Base-by-base conservation (phyloP, 2,888 invertebrate genomes). In the Aethes cnicana region DNA sequence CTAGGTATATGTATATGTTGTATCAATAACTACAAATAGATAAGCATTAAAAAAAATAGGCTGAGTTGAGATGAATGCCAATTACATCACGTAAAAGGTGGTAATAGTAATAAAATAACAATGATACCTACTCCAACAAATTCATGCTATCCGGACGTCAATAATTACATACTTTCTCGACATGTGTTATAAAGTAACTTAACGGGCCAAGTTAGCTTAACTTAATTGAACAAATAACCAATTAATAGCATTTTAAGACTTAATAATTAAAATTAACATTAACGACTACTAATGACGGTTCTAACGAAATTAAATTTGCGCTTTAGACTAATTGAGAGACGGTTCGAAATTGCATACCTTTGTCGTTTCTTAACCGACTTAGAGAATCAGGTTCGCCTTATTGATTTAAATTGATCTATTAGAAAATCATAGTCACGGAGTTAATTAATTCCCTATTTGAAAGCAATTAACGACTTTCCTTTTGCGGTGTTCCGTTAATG, bases 391-490 rank as follows among this genome's bases (percentile, higher is more conserved):
- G 37, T 39, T 44, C 5, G 35, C 4, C n/a, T 11, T 9, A 30
- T 20, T 25, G 33, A 52, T 26, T 52, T 25, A 30, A 23, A 39
- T 33, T 46, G 26, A 44, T 37, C n/a, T 6, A 39, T 52, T 26
- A 39, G 32, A 33, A 20, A 37, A 46, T 33, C 32, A 46, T 16
- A 26, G 30, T n/a, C 14, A 39, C 23, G n/a, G 23, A 30, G 30
- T 17, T 11, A 25, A 46, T 52, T 33, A 46, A 39, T 39, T 39
- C 32, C 18, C 26, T 8, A 52, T 52, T 33, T 20, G 6, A 25
- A 20, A 23, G 25, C 11, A 39, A 46, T 52, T 50, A 28, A 52
- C 20, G 8, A 46, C 37, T 52, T 52, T 46, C 32, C 5, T 43
- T 42, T 49, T 37, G 16, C 14, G 30, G 11, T 14, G 11, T 26